Evolutionary conservation across 2,888 invertebrate species (phyloP).

Genomic region (Hyposoter didymator): DNA sequence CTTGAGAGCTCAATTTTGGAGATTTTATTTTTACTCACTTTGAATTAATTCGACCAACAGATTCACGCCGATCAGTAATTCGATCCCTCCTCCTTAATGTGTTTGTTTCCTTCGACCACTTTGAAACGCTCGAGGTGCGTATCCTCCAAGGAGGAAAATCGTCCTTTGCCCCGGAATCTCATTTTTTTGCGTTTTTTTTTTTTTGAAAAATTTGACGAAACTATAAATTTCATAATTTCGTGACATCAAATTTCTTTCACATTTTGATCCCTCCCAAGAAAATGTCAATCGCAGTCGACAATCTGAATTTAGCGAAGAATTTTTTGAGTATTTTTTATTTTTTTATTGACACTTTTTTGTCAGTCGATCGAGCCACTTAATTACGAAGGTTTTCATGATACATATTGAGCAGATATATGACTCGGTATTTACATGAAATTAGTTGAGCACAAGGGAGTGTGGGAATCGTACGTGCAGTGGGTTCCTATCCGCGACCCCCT

Average conservation of each 20-base stretch:
- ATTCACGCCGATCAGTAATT: slow-evolving; percentile 38
- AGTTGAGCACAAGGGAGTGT: slow-evolving; percentile 46
- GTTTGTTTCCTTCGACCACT: neutral
- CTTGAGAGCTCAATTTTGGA: neutral
- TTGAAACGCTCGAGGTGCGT: no score
- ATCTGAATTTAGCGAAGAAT: no score
- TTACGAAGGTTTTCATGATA: no score
- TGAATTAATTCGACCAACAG: neutral
- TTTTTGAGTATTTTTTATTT: no score
- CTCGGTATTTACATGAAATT: slow-evolving; percentile 30
- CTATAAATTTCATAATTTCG: no score
- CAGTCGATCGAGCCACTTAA: no score
- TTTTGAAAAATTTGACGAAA: no score
- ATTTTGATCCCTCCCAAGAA: no score
- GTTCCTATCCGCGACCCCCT: slow-evolving; percentile 70
- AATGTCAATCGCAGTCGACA: no score
- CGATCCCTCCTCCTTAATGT: neutral
- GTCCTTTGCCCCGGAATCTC: neutral
- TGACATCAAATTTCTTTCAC: no score
- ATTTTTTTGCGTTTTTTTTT: no score
- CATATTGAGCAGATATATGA: neutral
- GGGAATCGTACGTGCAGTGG: slow-evolving; percentile 67
- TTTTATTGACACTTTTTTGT: no score
- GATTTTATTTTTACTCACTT: neutral
- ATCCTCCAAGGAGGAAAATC: neutral